Evolutionary conservation across 2,797 vertebrate species (phyloP), one percentile per base, ranked within the genome.

Genomic region (Sebastes cheni): DNA sequence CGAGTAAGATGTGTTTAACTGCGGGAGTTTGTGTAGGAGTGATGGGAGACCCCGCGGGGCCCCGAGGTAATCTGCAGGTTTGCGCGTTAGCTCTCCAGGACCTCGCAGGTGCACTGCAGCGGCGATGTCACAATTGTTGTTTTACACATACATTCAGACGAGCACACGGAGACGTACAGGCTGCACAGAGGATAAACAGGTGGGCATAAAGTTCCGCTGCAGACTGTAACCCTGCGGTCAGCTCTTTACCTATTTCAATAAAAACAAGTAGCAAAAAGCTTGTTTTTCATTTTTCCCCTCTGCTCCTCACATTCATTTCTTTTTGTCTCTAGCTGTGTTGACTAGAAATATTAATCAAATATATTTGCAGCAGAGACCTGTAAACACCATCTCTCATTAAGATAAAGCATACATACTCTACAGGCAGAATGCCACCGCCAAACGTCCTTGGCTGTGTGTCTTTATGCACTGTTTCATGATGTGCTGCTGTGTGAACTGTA

Each of bases 351-450:
- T 72, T 67, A 78, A 80, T 83, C 72, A 81, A 74, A 86, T 80
- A 81, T 83, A 39, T 42, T 58, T 67, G 39, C 69, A 84, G 67
- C 62, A 78, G 62, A 83, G 88, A 91, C 81, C 72, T 91, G 93
- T 94, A 92, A 92, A 90, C 87, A 93, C 55, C 78, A 88, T 92
- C 76, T 89, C 90, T 95, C 89, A 90, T 94, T 94, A 94, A 94
- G 91, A 95, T 94, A 91, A 95, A 95, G 91, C 84, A 80, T 64
- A 80, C 8, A n/a, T n/a, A 46, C 56, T 16, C 77, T 56, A 74
- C 6, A 68, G 92, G 75, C 73, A 90, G 89, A 84, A 87, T 36
- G 61, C 8, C 2, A 1, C 61, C 23, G 70, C 80, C 75, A 89
- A 75, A 92, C 62, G 82, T 87, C 67, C 90, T 75, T 39, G 72